These are phyloP conservation scores for Aphelenchoides besseyi DNA, from an alignment of 1,140 invertebrate genomes.

Conservation along the genomic window DNA sequence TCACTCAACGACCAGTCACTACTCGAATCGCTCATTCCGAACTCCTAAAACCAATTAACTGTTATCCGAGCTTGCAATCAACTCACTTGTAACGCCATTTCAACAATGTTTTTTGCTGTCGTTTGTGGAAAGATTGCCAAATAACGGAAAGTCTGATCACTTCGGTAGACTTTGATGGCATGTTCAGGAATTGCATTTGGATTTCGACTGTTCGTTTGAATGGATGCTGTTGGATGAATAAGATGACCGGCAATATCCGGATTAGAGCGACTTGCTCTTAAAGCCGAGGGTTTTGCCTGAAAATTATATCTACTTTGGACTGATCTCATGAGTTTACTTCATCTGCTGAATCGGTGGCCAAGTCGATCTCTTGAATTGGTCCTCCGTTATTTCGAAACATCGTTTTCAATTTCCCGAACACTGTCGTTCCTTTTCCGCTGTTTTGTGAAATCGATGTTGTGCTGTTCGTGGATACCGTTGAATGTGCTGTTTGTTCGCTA, in stretches of 20 bases:
- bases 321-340: slow-evolving; percentile 33
- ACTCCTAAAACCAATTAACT: slow-evolving; percentile 36
- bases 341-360: slow-evolving; percentile 33
- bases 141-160: slow-evolving; percentile 96
- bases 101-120: slow-evolving; percentile 93
- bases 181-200: slow-evolving; percentile 71
- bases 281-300: slow-evolving; percentile 22
- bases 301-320: background rate
- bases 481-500: slow-evolving; percentile 1
- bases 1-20: slow-evolving; percentile 81
- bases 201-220: slow-evolving; percentile 71
- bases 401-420: slow-evolving; percentile 57
- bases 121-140: slow-evolving; percentile 95
- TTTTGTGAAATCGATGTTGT: slow-evolving; percentile 25
- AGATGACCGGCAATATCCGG: slow-evolving; percentile 56
- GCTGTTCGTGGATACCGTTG: slow-evolving; percentile 25
- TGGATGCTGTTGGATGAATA: slow-evolving; percentile 49
- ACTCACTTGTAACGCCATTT: slow-evolving; percentile 84
- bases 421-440: slow-evolving; percentile 37
- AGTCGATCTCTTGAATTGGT: slow-evolving; percentile 17
- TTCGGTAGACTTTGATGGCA: slow-evolving; percentile 84
- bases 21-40: slow-evolving; percentile 33
- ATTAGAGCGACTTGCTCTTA: slow-evolving; percentile 60
- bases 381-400: slow-evolving; percentile 41
- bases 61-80: slow-evolving; percentile 36